Percentiles rank a stretch among this genome's conserved stretches.
Conservation (phyloP, 2,888 invertebrate species). For the Tryphoninae sp. region DNA sequence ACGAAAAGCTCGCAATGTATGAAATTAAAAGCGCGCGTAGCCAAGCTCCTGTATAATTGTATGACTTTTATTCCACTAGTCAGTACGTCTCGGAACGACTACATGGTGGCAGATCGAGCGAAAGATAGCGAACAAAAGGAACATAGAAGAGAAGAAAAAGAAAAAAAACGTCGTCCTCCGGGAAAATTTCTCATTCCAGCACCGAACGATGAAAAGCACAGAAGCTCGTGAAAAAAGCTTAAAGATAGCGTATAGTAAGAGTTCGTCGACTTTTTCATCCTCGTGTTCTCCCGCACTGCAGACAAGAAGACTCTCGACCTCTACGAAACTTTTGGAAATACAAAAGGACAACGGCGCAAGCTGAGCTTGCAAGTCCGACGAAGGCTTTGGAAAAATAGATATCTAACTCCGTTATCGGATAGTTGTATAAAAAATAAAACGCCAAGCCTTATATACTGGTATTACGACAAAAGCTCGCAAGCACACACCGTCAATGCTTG, state of each 20-base stretch:
- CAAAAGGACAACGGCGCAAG: neutral
- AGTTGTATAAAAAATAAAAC: neutral
- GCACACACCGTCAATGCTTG: too few species aligned
- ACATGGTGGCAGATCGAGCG: neutral
- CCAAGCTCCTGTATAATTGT: too few species aligned
- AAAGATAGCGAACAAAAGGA: neutral
- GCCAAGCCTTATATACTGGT: too few species aligned
- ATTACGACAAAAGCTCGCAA: too few species aligned
- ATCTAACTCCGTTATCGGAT: neutral
- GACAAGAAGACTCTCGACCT: conserved; percentile 37
- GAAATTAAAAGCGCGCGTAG: too few species aligned
- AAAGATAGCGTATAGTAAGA: conserved; percentile 56
- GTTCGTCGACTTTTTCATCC: conserved; percentile 19
- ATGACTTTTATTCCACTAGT: conserved; percentile 10
- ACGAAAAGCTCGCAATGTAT: too few species aligned
- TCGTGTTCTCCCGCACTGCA: neutral
- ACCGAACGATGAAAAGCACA: conserved; percentile 7
- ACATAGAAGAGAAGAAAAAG: neutral
- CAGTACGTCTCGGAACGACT: conserved; percentile 22
- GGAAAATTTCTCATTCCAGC: conserved; percentile 30
- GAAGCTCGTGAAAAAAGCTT: conserved; percentile 30
- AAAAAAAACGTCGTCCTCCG: neutral
- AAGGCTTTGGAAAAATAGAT: neutral
- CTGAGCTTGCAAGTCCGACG: conserved; percentile 25
- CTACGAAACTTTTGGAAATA: conserved; percentile 15